phyloP scores from a whole-genome alignment of 1,140 invertebrate genomes.

The Macrocentrus cingulum region DNA sequence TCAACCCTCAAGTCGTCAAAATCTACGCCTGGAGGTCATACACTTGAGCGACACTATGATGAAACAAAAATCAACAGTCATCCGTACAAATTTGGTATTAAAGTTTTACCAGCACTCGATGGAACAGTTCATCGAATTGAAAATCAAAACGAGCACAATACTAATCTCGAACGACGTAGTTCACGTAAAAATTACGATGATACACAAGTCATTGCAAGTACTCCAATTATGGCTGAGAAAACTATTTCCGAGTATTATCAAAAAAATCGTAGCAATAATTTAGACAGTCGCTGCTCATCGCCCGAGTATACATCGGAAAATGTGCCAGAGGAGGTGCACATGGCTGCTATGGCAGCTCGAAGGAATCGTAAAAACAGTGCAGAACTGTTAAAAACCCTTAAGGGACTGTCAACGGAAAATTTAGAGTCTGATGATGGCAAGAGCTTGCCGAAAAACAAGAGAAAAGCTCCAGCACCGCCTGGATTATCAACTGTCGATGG shows the following conservation, averaged over 20 bases:
- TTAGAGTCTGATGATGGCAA: constrained; percentile 46
- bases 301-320: constrained; percentile 47
- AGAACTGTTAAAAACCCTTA: constrained; percentile 36
- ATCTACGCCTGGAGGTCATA: constrained; percentile 41
- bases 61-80: constrained; percentile 42
- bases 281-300: constrained; percentile 52
- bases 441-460: constrained; percentile 67
- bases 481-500: constrained; percentile 41
- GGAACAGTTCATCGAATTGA: constrained; percentile 54
- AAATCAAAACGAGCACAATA: constrained; percentile 58
- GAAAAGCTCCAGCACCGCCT: constrained; percentile 73
- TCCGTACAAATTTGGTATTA: constrained; percentile 68
- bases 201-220: too few relatives aligned
- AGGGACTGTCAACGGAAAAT: not conserved
- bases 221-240: too few relatives aligned
- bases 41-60: constrained; percentile 43
- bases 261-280: constrained; percentile 56
- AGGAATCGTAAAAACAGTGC: constrained; percentile 65
- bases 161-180: constrained; percentile 52
- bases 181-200: constrained; percentile 48
- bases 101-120: constrained; percentile 62
- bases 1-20: constrained; percentile 52
- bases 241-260: too few relatives aligned
- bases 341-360: constrained; percentile 69
- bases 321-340: constrained; percentile 71